Conservation (phyloP, 2,113 vertebrate genomes). For the Penelope pileata region DNA sequence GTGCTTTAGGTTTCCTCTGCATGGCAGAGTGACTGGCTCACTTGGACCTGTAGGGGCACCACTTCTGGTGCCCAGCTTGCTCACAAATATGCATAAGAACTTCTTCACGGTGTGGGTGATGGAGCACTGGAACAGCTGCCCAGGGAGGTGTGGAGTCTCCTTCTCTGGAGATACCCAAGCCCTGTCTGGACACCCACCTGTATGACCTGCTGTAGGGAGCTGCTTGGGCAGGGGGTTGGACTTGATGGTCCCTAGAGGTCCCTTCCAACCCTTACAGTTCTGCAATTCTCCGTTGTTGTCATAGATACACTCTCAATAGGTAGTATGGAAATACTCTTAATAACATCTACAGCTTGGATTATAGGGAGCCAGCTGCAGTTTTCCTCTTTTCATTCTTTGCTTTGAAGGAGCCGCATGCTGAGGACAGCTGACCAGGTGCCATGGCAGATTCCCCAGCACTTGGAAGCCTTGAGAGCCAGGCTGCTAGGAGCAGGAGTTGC, state of each 20-base stretch:
- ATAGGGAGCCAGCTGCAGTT: neutral
- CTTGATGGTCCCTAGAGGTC: no score
- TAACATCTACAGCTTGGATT: neutral
- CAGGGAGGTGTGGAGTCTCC: no score
- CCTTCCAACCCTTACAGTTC: no score
- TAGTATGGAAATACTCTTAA: neutral
- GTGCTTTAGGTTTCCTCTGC: neutral
- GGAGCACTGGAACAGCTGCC: no score
- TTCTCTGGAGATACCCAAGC: no score
- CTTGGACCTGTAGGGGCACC: neutral
- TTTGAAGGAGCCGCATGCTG: neutral
- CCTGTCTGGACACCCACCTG: no score
- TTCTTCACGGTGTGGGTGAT: no score
- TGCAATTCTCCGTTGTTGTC: neutral
- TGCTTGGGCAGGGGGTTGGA: no score
- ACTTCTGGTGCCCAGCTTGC: neutral
- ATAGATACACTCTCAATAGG: neutral
- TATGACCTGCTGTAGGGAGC: no score
- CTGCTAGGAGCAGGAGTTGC: neutral
- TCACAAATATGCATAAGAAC: no score
- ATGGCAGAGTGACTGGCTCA: neutral
- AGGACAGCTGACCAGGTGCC: neutral
- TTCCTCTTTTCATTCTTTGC: neutral
- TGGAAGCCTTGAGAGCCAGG: neutral
- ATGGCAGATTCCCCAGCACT: neutral